Conservation (phyloP, 2,113 vertebrate genomes). For the Bambusicola thoracicus region DNA sequence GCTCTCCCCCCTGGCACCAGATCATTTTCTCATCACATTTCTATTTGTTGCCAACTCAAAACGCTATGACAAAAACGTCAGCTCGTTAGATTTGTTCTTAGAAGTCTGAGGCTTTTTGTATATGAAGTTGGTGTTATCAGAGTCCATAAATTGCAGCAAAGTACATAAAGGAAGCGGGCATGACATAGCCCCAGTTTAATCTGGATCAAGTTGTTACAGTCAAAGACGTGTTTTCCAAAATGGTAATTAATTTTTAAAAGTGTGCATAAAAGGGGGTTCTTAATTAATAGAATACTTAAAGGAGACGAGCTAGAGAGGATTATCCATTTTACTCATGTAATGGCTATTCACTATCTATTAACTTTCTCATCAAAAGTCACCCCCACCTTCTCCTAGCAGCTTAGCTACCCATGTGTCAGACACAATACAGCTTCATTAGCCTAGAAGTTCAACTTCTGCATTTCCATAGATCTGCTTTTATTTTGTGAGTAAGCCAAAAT, state of each 20-base stretch:
- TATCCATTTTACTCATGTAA: conserved; percentile 45
- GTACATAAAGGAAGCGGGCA: neutral
- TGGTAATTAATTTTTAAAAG: conserved; percentile 51
- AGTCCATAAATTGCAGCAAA: neutral
- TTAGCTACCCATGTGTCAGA: conserved; percentile 6
- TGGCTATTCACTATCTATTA: conserved; percentile 34
- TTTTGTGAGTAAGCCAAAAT: neutral
- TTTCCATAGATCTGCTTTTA: neutral
- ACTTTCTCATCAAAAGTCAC: conserved; percentile 40
- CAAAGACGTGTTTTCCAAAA: conserved; percentile 20
- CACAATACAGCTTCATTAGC: conserved; percentile 12
- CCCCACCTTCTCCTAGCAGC: neutral
- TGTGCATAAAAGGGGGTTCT: conserved; percentile 34
- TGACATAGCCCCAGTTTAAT: neutral
- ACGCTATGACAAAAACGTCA: neutral
- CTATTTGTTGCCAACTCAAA: conserved; percentile 19
- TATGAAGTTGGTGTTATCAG: neutral
- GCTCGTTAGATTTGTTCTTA: neutral
- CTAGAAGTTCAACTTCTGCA: neutral
- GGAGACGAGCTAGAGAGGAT: conserved; percentile 11
- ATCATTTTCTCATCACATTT: neutral
- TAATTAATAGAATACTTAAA: conserved; percentile 41
- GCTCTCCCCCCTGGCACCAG: neutral
- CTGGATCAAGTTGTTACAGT: neutral
- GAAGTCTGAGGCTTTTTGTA: neutral